Conservation (phyloP, 2,888 invertebrate species). For the Sclerodermus sp. region DNA sequence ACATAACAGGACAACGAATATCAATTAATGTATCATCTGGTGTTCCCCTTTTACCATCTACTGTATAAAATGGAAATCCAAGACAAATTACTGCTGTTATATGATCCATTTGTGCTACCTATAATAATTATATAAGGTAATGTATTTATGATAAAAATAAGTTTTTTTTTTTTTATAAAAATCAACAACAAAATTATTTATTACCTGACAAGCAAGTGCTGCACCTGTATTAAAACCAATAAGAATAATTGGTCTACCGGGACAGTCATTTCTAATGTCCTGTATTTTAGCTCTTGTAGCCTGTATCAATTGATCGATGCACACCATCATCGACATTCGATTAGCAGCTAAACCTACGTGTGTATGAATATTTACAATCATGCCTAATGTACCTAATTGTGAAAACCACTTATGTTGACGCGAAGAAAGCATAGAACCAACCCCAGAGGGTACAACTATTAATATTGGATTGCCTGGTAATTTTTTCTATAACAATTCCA, state of each 20-base stretch:
- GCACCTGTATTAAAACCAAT: constrained; percentile 79
- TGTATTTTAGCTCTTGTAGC: constrained; percentile 72
- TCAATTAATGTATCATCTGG: constrained; percentile 77
- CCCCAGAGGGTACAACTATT: constrained; percentile 65
- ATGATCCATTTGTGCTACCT: constrained; percentile 71
- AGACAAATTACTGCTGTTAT: constrained; percentile 76
- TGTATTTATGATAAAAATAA: too few relatives aligned
- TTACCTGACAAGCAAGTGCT: constrained; percentile 71
- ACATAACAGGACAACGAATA: constrained; percentile 72
- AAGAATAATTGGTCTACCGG: constrained; percentile 72
- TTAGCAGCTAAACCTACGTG: constrained; percentile 56
- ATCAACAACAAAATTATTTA: neutral
- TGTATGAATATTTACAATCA: constrained; percentile 66
- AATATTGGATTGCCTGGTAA: constrained; percentile 71
- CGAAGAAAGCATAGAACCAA: constrained; percentile 57
- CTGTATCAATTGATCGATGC: constrained; percentile 67
- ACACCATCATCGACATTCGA: constrained; percentile 60
- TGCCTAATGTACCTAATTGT: constrained; percentile 69
- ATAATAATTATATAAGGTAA: too few relatives aligned
- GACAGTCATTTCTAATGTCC: constrained; percentile 69
- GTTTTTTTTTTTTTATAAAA: too few relatives aligned
- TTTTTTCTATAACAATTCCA: constrained; percentile 59
- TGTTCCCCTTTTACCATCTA: constrained; percentile 73
- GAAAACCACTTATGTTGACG: constrained; percentile 73
- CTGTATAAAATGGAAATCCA: constrained; percentile 75